Evolutionary conservation across 2,888 invertebrate species (phyloP), one percentile per base, ranked within the genome.

Genomic region (Octodonta nipae): DNA sequence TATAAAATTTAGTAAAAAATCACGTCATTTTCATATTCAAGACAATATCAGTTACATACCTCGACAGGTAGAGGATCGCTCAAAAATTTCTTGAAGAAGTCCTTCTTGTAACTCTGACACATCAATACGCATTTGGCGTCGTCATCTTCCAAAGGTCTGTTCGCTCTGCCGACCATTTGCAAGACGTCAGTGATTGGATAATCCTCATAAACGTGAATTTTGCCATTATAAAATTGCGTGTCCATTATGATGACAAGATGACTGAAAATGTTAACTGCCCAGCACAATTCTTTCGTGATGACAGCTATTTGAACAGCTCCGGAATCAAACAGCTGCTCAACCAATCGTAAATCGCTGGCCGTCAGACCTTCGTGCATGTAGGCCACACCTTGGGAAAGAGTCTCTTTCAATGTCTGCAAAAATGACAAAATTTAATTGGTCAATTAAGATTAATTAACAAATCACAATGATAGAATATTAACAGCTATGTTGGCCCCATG

Each of bases 181-280:
- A 98, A 66, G 0, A 99, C 89, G 54, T 95, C 95, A 1, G 89
- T 91, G 15, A 96, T 78, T 0, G 96, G 92, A 61, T 96, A 99
- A 64, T 98, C 98, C 63, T 96, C 95, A 64, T 98, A 95, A 1
- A 82, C 75, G 54, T 83, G 82, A 12, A 56, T 47, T 45, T 83
- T 83, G 35, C 87, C 87, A 57, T 87, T 84, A 58, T 86, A 86
- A 57, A 71, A 80, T 58, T 95, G 92, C 0, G 95, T 93, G 54
- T 98, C 98, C 75, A 96, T 93, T 24, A 98, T 79, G 28, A 99
- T 76, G 15, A 89, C 92, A n/a, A 96, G 73, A 63, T 96, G 89
- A 0, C 91, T 82, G 33, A 79, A 78, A 33, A 95, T 82, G 36
- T 79, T 83, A 45, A 95, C 71, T 10, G 84, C 85, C 87, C 93